phyloP scores from a whole-genome alignment of 2,797 vertebrate genomes.

The Morelia viridis region DNA sequence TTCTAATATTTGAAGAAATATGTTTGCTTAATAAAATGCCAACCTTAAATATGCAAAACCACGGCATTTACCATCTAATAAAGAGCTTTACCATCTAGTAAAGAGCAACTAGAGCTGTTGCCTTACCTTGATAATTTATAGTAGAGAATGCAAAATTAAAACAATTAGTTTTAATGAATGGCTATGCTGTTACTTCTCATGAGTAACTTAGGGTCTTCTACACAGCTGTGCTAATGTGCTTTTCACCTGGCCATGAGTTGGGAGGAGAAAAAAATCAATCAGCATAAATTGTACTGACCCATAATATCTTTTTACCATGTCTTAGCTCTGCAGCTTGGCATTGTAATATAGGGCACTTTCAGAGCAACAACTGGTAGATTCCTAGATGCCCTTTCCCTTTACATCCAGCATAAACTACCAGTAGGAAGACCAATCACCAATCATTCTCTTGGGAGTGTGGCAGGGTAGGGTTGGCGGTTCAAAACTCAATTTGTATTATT shows the following conservation, averaged over 20 bases:
- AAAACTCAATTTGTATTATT: background rate
- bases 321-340: background rate
- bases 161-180: background rate
- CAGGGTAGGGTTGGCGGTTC: background rate
- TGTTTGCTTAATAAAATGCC: conserved; percentile 60
- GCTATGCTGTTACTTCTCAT: background rate
- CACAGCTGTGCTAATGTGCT: background rate
- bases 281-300: background rate
- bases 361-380: background rate
- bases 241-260: background rate
- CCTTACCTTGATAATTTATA: background rate
- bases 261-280: background rate
- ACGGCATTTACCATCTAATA: background rate
- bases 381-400: background rate
- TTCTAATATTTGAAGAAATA: conserved; percentile 58
- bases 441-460: background rate
- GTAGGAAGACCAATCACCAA: background rate
- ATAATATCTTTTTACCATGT: background rate
- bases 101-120: background rate
- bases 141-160: background rate
- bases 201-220: background rate
- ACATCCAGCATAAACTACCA: background rate
- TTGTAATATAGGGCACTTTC: background rate
- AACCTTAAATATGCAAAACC: conserved; percentile 57
- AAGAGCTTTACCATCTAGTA: background rate